Evolutionary conservation across 92 coral and sea anemone species (phyloP), one percentile per base, ranked within the genome.

Genomic region (Desmophyllum pertusum): DNA sequence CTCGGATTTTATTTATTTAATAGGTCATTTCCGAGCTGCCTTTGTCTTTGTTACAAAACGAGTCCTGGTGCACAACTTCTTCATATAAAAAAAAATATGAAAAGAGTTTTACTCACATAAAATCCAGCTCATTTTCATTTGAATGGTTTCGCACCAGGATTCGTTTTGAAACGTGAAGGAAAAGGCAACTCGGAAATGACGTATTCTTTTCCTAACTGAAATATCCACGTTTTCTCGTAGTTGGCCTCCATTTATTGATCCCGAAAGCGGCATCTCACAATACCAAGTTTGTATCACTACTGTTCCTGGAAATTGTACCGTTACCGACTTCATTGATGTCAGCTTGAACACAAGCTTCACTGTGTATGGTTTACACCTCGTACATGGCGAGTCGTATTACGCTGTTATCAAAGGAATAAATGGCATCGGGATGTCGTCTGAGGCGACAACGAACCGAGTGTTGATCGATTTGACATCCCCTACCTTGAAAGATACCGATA

Each of bases 391-490:
- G 30, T 70, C 84, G 0, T 97, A 97, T 75, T 88, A 87, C 65
- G 94, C 92, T 9, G 82, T 86, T 29, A 77, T 97, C 30, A 83
- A 70, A 75, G 98, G 93, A n/a, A 79, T 85, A 29, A 97, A 97
- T 48, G 85, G 87, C 66, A 94, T 87, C 48, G 99, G 94, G 40
- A 72, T 87, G 74, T 76, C 83, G 29, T 82, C 95, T 0, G 73
- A 35, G 55, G 79, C 88, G 21, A 77, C 89, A 14, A 89, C 98
- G 19, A 77, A 89, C 6, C 88, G 76, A 38, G 85, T 93, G 41
- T 78, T 87, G 69, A 79, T 97, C 13, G 99, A 97, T 83, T 66
- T 75, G 6, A 94, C 95, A 13, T 88, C 97, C 18, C 95, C 98
- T 43, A 64, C 68, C 63, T 39, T 90, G 0, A 79, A 87, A 73